phyloP scores from a whole-genome alignment of 2,888 invertebrate genomes.

The Melinaea menophilus region DNA sequence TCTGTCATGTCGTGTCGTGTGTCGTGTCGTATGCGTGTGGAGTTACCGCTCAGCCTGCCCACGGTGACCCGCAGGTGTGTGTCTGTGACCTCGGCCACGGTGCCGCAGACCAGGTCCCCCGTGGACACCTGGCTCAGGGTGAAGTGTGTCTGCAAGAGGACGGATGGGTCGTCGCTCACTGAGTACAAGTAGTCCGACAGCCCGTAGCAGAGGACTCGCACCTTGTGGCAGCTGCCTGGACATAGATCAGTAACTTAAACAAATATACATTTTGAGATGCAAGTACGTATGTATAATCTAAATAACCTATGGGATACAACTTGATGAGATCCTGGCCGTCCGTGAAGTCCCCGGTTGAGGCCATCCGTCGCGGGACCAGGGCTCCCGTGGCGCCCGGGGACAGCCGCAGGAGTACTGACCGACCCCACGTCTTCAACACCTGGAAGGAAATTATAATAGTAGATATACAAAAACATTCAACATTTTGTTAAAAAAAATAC shows the following conservation, averaged over 20 bases:
- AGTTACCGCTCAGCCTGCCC: slow-evolving; percentile 72
- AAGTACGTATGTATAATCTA: not conserved
- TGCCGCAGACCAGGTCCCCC: slow-evolving; percentile 77
- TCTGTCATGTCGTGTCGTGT: too few species aligned
- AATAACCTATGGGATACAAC: slow-evolving; percentile 67
- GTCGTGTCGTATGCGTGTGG: not conserved
- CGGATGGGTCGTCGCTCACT: slow-evolving; percentile 79
- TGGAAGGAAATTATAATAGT: not conserved
- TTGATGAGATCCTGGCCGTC: slow-evolving; percentile 66
- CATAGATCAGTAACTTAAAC: too few species aligned
- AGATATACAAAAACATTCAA: not conserved
- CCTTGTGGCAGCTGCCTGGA: slow-evolving; percentile 66
- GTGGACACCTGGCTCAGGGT: slow-evolving; percentile 65
- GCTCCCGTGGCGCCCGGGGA: slow-evolving; percentile 47
- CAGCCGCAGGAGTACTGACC: slow-evolving; percentile 60
- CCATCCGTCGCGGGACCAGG: slow-evolving; percentile 55
- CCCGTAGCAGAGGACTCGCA: slow-evolving; percentile 82
- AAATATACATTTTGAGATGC: too few species aligned
- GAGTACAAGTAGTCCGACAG: slow-evolving; percentile 81
- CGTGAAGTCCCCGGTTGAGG: slow-evolving; percentile 54
- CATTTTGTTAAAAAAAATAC: too few species aligned
- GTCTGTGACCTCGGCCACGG: slow-evolving; percentile 65
- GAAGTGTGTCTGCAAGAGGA: slow-evolving; percentile 79
- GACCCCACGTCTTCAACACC: slow-evolving; percentile 48
- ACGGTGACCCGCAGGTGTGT: slow-evolving; percentile 66